These are phyloP conservation scores for Orthosia gracilis DNA, from an alignment of 2,888 invertebrate species.

Conservation along the genomic window DNA sequence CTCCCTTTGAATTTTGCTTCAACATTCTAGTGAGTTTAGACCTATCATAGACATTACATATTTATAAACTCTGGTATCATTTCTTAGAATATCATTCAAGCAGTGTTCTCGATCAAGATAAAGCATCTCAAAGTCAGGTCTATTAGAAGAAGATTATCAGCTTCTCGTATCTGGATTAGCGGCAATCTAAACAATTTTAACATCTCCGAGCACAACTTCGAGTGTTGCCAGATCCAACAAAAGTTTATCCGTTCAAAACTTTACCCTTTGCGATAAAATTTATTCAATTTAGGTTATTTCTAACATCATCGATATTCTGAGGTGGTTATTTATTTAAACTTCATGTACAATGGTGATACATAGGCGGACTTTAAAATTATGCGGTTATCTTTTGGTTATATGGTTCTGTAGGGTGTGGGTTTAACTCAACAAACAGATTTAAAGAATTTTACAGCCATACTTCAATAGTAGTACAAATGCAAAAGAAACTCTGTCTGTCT, in stretches of 20 bases:
- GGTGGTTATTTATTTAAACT: too few species aligned
- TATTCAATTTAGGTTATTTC: constrained; percentile 23
- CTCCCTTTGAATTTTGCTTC: neutral
- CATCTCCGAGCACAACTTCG: constrained; percentile 22
- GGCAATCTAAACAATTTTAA: constrained; percentile 50
- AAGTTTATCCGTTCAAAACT: constrained; percentile 43
- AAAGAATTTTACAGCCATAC: neutral
- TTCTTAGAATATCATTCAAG: neutral
- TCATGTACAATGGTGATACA: too few species aligned
- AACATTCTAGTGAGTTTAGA: neutral
- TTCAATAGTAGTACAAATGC: too few species aligned
- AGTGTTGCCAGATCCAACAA: constrained; percentile 25
- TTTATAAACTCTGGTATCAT: neutral
- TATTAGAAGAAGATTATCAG: constrained; percentile 45
- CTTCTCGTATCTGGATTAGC: constrained; percentile 50
- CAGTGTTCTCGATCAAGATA: constrained; percentile 6
- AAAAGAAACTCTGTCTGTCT: too few species aligned
- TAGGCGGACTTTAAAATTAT: too few species aligned
- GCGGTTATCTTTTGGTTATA: neutral
- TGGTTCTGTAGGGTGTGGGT: neutral
- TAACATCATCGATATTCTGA: neutral
- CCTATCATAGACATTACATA: neutral
- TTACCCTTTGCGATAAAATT: constrained; percentile 20
- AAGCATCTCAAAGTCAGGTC: constrained; percentile 20
- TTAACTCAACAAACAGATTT: too few species aligned